Conservation (phyloP, 2,113 vertebrate genomes). For the Benitochromis conjunctus region DNA sequence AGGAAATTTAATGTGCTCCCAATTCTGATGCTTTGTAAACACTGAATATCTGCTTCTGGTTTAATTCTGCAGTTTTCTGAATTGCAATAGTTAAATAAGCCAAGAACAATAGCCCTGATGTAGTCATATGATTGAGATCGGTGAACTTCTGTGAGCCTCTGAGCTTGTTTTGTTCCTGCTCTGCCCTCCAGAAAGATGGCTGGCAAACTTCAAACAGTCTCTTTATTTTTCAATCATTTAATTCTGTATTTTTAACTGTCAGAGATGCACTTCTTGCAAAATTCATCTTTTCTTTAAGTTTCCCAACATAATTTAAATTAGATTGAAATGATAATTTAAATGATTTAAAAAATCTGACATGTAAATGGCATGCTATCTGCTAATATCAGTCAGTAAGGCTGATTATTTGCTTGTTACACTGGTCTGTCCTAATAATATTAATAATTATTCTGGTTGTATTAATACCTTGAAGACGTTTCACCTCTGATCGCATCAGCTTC, state of each 20-base stretch:
- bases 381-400: neutral
- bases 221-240: neutral
- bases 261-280: neutral
- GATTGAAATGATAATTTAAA: neutral
- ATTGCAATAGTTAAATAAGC: neutral
- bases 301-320: neutral
- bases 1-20: neutral
- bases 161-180: conserved; percentile 12
- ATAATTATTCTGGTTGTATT: neutral
- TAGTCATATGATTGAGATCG: conserved; percentile 56
- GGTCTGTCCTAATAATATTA: neutral
- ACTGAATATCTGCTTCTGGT: neutral
- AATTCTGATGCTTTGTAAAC: neutral
- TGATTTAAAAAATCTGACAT: neutral
- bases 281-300: neutral
- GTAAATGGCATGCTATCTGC: neutral
- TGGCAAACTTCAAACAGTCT: neutral
- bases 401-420: neutral
- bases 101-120: neutral
- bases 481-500: neutral
- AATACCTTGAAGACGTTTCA: neutral
- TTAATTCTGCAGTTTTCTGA: neutral
- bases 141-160: neutral
- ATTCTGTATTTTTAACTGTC: neutral
- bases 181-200: neutral